Conservation (phyloP, 2,797 vertebrate species). For the Carcharodon carcharias region DNA sequence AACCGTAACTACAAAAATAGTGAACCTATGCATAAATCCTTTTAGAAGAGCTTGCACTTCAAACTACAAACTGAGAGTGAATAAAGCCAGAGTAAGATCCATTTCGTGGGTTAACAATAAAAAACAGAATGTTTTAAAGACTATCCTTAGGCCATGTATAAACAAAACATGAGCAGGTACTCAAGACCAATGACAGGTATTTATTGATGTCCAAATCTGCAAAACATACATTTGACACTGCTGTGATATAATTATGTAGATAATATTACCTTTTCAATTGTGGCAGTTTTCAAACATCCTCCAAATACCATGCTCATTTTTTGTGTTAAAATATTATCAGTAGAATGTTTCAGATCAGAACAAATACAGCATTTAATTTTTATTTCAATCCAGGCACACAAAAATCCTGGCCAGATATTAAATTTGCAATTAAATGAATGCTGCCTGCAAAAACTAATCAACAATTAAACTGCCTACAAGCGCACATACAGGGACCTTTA, state of each 20-base stretch:
- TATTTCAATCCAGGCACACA: background rate
- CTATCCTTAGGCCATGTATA: constrained; percentile 54
- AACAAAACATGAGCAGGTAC: constrained; percentile 54
- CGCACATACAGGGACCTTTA: background rate
- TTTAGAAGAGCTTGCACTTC: constrained; percentile 90
- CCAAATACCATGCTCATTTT: constrained; percentile 13
- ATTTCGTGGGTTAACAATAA: constrained; percentile 76
- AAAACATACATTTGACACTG: background rate
- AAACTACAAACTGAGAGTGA: constrained; percentile 71
- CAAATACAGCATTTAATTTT: background rate
- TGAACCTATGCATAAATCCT: constrained; percentile 97
- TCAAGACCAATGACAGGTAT: constrained; percentile 14
- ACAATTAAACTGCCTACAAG: background rate
- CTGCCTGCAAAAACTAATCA: background rate
- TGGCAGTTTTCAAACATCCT: background rate
- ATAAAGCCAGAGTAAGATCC: constrained; percentile 79
- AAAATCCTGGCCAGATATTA: background rate
- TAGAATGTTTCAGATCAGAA: background rate
- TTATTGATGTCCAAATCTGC: constrained; percentile 10
- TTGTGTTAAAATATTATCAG: background rate
- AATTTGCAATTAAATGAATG: constrained; percentile 26
- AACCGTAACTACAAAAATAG: constrained; percentile 95
- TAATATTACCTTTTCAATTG: constrained; percentile 1
- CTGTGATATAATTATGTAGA: background rate
- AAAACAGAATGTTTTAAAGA: constrained; percentile 49